Evolutionary conservation across 2,113 vertebrate species (phyloP), one percentile per base, ranked within the genome.

Genomic region (Sus scrofa): DNA sequence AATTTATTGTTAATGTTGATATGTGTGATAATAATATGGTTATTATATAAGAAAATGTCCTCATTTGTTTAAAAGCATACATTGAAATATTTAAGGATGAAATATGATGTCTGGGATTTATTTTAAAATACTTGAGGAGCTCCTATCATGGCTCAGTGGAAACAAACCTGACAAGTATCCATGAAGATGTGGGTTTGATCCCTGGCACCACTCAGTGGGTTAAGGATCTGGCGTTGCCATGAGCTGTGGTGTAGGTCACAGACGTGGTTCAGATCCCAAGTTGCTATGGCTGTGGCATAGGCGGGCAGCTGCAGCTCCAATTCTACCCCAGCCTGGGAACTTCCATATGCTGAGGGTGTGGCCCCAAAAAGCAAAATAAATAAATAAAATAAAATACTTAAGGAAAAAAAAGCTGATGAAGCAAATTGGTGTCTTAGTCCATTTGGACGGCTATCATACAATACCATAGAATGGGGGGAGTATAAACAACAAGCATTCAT

Each of bases 1-100:
- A 77, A 58, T 37, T 89, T 73, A 83, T 50, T 85, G 6, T 78
- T 91, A 44, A 27, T 88, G 89, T 63, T 86, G 54, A 70, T 88
- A 58, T 89, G 39, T 70, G 32, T 73, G 56, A 73, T 44, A 58
- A 58, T 10, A 6, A 13, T 78, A 3, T 77, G 24, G n/a, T 78
- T 95, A 50, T 82, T 93, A 30, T 63, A 52, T 12, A 77, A 89
- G 86, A 89, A 93, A 89, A 94, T 3, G 3, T 44, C 19, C 50
- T 94, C 30, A 44, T 91, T 32, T 85, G 68, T 58, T 86, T 22
- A 83, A 86, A 77, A 56, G 30, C 15, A 37, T 63, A 39, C 26
- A 65, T n/a, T 56, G 26, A 84, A 70, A 30, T 71, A 62, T 89
- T 96, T 91, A 71, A 67, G 34, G 27, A 39, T 91, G 20, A 93